These are phyloP conservation scores for Cephus pulcher DNA, from an alignment of 2,888 invertebrate genomes.

Conservation along the genomic window DNA sequence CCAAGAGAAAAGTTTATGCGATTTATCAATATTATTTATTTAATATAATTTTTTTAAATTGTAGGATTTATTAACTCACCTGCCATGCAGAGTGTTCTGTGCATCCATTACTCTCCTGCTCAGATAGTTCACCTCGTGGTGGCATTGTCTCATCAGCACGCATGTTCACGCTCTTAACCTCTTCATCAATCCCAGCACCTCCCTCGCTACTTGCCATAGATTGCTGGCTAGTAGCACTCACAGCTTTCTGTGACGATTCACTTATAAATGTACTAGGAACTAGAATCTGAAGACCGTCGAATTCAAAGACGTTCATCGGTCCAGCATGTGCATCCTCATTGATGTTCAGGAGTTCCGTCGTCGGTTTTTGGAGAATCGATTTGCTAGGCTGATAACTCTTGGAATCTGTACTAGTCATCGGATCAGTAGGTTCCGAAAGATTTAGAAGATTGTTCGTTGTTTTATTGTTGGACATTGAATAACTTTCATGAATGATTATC, in stretches of 20 bases:
- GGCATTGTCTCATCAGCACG: slow-evolving; percentile 90
- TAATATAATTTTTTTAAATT: neutral
- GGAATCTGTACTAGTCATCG: slow-evolving; percentile 54
- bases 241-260: slow-evolving; percentile 64
- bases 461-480: slow-evolving; percentile 32
- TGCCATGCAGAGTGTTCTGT: slow-evolving; percentile 83
- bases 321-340: slow-evolving; percentile 63
- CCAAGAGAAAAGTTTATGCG: slow-evolving; percentile 18
- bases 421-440: slow-evolving; percentile 50
- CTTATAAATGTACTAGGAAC: slow-evolving; percentile 65
- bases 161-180: slow-evolving; percentile 75
- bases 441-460: slow-evolving; percentile 44
- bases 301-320: slow-evolving; percentile 68
- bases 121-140: slow-evolving; percentile 86
- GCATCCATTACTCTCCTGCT: slow-evolving; percentile 87
- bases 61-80: slow-evolving; percentile 65
- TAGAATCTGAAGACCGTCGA: slow-evolving; percentile 67
- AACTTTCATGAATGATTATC: slow-evolving; percentile 42
- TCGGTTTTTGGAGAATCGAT: slow-evolving; percentile 53
- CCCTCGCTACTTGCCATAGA: slow-evolving; percentile 63
- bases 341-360: slow-evolving; percentile 60
- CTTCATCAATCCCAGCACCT: slow-evolving; percentile 60
- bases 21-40: neutral
- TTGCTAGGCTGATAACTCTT: slow-evolving; percentile 53
- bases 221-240: slow-evolving; percentile 63